A percentile compares a stretch with the other conserved stretches of the same genome.
phyloP scores from a whole-genome alignment of 2,797 vertebrate genomes.

The Trichosurus vulpecula region DNA sequence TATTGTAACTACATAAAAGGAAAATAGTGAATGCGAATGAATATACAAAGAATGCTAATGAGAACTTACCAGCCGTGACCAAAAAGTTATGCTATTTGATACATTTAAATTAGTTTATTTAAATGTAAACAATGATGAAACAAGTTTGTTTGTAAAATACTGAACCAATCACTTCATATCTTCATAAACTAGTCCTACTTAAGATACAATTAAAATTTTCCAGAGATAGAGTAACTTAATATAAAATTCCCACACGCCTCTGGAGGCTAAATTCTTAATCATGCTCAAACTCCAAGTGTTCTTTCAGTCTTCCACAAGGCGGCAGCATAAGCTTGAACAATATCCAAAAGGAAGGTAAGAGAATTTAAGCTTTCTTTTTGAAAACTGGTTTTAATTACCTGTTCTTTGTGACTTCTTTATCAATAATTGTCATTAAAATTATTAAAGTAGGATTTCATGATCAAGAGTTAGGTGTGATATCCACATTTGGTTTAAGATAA shows the following conservation, averaged over 20 bases:
- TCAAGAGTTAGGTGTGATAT: not conserved
- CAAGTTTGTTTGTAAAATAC: not conserved
- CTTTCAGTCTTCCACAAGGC: not conserved
- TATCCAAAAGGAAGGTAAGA: not conserved
- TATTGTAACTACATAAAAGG: not conserved
- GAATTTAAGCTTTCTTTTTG: not conserved
- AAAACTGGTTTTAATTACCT: not conserved
- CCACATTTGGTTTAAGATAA: not conserved
- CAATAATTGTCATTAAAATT: not conserved
- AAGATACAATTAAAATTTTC: not conserved
- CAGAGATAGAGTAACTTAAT: not conserved
- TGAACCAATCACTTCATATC: not conserved
- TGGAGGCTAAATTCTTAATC: not conserved
- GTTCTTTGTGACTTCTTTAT: not conserved
- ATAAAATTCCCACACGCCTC: not conserved
- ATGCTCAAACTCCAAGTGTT: not conserved
- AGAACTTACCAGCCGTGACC: not conserved
- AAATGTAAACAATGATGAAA: not conserved
- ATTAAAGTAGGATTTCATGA: not conserved
- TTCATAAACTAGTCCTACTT: not conserved
- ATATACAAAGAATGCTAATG: not conserved
- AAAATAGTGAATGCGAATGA: not conserved
- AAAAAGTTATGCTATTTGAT: not conserved
- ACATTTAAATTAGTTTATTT: not conserved
- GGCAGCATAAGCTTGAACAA: conserved; percentile 19